Evolutionary conservation across 2,888 invertebrate genomes (phyloP), one percentile per base, ranked within the genome.

Genomic region (Cataglyphis altisquamis): DNA sequence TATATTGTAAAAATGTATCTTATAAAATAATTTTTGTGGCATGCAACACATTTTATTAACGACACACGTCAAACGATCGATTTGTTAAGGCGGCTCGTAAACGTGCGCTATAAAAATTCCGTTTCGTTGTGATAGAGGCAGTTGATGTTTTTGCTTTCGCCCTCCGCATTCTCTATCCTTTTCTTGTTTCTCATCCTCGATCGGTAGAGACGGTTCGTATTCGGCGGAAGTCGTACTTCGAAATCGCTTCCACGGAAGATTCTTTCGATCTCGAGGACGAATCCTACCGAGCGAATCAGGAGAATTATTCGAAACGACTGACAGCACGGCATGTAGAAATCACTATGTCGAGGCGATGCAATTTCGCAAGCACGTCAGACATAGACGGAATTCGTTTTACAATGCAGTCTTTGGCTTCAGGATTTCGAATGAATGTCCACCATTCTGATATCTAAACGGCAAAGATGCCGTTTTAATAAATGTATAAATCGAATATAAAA

Each of bases 71-170:
- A 41, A 91, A 90, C 90, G 91, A 92, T 86, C 87, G 88, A 91
- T 91, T 86, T 85, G 25, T 62, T 39, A 57, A 64, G 67, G 73
- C 72, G 57, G 64, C 72, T 86, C 84, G 88, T 86, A 87, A 90
- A 90, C 77, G 29, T 85, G 87, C 55, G 67, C 85, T 84, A 88
- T 84, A 85, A 90, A 91, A 90, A 89, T 88, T 83, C 87, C 83
- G 83, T 86, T 88, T 87, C 87, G 88, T 90, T 90, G 90, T 90
- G 90, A 90, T 90, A 88, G 90, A 89, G 90, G 89, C 86, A 86
- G 80, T 48, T 72, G 70, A 57, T 21, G 64, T 82, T 82, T 83
- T 74, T 83, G 74, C 74, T 83, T 84, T 85, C 66, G 55, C 64
- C 6, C 73, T 60, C 41, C 48, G 8, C 63, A 63, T 75, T 48